phyloP scores from a whole-genome alignment of 2,797 vertebrate genomes.

The Chloroceryle inda region DNA sequence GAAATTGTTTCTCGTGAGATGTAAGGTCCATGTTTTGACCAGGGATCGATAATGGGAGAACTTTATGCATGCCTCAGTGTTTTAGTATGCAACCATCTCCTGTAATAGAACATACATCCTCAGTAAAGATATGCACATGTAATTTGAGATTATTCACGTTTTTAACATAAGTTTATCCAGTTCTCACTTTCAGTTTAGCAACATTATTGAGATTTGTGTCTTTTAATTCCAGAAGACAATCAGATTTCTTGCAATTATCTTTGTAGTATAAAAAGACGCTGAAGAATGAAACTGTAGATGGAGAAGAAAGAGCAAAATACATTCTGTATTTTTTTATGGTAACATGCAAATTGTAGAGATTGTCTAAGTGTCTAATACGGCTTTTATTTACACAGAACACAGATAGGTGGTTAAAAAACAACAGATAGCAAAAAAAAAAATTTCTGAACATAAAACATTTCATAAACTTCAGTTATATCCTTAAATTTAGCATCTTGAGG shows the following conservation, averaged over 20 bases:
- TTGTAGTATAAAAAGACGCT: neutral
- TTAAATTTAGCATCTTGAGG: neutral
- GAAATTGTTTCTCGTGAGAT: fast-evolving
- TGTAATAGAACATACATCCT: neutral
- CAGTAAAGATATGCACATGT: neutral
- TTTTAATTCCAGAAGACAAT: neutral
- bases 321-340: neutral
- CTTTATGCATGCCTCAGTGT: neutral
- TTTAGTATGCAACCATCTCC: neutral
- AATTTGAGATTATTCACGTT: neutral
- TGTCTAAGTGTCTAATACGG: neutral
- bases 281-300: neutral
- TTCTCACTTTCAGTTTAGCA: neutral
- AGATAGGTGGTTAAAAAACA: neutral
- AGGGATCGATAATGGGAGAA: neutral
- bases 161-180: neutral
- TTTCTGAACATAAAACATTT: neutral
- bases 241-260: neutral
- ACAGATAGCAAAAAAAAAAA: neutral
- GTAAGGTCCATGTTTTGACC: neutral
- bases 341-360: neutral
- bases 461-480: neutral
- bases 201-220: neutral
- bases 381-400: neutral
- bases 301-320: neutral